Evolutionary conservation across 2,888 invertebrate species (phyloP).

Genomic region (Cataglyphis rosenhaueri): DNA sequence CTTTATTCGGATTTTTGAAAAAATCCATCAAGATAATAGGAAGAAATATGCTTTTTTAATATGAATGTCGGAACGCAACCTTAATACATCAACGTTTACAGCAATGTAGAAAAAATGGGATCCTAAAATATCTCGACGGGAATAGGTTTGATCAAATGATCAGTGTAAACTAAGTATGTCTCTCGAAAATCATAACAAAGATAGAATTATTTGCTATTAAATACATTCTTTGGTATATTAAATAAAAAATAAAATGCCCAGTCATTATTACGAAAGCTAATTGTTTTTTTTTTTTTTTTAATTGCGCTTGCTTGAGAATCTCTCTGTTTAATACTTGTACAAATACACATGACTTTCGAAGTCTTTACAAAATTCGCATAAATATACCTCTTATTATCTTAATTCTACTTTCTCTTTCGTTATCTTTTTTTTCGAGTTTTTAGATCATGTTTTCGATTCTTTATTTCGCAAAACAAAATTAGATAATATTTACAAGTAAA

Average conservation of each 20-base stretch:
- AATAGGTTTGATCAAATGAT: no score
- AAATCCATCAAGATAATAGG: no score
- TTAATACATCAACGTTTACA: no score
- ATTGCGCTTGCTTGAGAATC: neutral
- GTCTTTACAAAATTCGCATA: neutral
- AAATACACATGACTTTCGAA: neutral
- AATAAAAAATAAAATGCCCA: neutral
- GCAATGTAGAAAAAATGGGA: no score
- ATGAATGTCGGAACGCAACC: no score
- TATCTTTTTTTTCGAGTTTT: neutral
- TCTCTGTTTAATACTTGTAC: neutral
- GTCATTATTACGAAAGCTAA: neutral
- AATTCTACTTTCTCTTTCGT: neutral
- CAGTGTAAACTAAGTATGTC: neutral
- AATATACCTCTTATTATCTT: neutral
- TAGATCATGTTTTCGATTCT: neutral
- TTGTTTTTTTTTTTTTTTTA: neutral
- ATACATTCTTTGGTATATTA: neutral
- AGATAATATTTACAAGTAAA: neutral
- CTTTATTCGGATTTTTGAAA: no score
- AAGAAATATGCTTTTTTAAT: no score
- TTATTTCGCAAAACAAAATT: neutral
- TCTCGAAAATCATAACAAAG: neutral
- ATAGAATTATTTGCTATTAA: neutral
- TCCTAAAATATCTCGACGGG: no score